Percentiles rank a stretch among this genome's conserved stretches.
These are phyloP conservation scores for Acridotheres tristis DNA, from an alignment of 2,797 vertebrate species.

Conservation along the genomic window DNA sequence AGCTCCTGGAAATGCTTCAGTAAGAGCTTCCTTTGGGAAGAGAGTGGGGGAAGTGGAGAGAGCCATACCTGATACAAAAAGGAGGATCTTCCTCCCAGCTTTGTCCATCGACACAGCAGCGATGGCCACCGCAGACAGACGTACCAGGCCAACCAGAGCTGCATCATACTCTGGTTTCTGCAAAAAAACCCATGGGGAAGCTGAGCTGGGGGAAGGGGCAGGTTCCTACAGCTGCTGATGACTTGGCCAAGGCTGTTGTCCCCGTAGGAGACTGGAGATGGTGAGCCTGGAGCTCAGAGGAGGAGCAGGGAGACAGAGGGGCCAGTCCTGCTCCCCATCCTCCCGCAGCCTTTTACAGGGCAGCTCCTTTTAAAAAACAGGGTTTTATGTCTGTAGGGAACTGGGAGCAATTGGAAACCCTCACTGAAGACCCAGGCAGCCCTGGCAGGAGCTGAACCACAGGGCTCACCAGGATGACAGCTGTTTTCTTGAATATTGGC, in stretches of 20 bases:
- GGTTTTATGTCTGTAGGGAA: not conserved
- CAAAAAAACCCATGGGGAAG: not conserved
- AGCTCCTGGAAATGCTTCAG: not conserved
- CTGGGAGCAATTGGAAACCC: not conserved
- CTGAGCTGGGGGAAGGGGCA: not conserved
- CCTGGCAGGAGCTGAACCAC: fast-evolving
- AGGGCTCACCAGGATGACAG: slow-evolving; percentile 77
- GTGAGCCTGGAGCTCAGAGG: not conserved
- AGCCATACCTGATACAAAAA: slow-evolving; percentile 75
- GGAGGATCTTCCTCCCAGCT: slow-evolving; percentile 81
- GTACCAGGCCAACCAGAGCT: slow-evolving; percentile 75
- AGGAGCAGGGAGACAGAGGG: not conserved
- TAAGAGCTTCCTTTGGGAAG: not conserved
- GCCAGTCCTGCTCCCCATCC: not conserved
- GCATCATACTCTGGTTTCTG: slow-evolving; percentile 74
- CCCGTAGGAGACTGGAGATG: not conserved
- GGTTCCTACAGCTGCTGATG: not conserved
- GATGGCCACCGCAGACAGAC: slow-evolving; percentile 72
- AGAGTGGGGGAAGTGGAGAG: not conserved
- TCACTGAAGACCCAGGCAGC: not conserved
- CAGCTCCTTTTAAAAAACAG: not conserved
- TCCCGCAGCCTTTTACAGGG: not conserved
- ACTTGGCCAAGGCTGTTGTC: not conserved
- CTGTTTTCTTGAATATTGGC: slow-evolving; percentile 76
- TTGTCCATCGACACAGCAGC: slow-evolving; percentile 78